phyloP scores from a whole-genome alignment of 53 echinoderm and acorn worm genomes.

The Hippasteria phrygiana region DNA sequence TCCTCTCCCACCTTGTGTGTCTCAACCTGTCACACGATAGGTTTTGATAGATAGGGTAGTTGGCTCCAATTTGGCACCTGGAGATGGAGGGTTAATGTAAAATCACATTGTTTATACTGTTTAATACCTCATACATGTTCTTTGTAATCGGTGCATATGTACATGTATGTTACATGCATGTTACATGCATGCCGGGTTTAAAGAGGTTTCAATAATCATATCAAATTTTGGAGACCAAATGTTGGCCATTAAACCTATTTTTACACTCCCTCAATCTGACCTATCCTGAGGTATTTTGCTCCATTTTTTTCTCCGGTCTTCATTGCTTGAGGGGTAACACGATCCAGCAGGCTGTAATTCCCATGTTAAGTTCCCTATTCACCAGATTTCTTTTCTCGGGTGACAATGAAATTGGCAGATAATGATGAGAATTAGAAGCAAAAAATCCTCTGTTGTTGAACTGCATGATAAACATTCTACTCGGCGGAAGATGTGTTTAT shows the following conservation, averaged over 20 bases:
- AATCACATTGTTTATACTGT: too few species aligned
- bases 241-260: neutral
- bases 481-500: neutral
- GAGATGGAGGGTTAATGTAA: too few species aligned
- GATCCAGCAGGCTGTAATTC: neutral
- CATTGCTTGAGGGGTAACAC: slow-evolving; percentile 53
- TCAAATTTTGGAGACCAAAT: too few species aligned
- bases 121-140: too few species aligned
- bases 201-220: too few species aligned
- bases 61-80: too few species aligned
- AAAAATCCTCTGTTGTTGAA: slow-evolving; percentile 8
- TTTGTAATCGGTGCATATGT: too few species aligned
- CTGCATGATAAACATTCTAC: neutral
- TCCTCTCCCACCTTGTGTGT: too few species aligned
- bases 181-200: too few species aligned
- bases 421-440: slow-evolving; percentile 21
- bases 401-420: neutral
- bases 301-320: neutral
- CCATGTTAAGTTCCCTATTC: slow-evolving; percentile 16
- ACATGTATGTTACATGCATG: too few species aligned
- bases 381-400: neutral
- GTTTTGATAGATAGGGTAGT: too few species aligned
- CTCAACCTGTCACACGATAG: too few species aligned
- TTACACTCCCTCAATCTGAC: slow-evolving; percentile 3
- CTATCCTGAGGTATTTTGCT: slow-evolving; percentile 1